These are phyloP conservation scores for Strigops habroptila DNA, from an alignment of 2,113 vertebrate species.

Conservation along the genomic window DNA sequence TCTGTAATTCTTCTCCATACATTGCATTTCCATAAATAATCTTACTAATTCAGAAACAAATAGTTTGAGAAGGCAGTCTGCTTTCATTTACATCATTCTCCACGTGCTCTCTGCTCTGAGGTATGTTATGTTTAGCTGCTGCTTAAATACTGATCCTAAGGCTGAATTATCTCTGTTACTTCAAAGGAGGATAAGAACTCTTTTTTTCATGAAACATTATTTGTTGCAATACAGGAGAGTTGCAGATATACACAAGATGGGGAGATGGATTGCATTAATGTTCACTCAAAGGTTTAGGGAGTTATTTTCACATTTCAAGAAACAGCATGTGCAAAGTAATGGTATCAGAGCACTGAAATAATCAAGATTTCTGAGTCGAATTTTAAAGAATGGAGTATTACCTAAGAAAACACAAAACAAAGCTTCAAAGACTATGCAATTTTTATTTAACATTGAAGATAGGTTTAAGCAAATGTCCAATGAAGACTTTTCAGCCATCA, in stretches of 20 bases:
- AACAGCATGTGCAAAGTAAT: background rate
- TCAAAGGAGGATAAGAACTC: background rate
- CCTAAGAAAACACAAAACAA: background rate
- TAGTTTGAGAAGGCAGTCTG: background rate
- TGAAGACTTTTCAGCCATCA: background rate
- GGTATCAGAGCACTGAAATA: background rate
- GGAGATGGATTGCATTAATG: background rate
- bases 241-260: background rate
- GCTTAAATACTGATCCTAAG: background rate
- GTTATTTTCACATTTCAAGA: background rate
- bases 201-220: background rate
- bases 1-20: background rate
- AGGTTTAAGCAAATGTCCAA: background rate
- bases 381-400: background rate
- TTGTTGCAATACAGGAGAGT: background rate
- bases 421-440: background rate
- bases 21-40: background rate
- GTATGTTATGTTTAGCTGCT: background rate
- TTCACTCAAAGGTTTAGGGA: background rate
- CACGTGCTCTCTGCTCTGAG: background rate
- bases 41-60: background rate
- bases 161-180: background rate
- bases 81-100: conserved; percentile 32
- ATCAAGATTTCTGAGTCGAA: background rate
- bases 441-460: background rate